Conservation (phyloP, 2,113 vertebrate genomes). For the Aspiorhynchus laticeps region DNA sequence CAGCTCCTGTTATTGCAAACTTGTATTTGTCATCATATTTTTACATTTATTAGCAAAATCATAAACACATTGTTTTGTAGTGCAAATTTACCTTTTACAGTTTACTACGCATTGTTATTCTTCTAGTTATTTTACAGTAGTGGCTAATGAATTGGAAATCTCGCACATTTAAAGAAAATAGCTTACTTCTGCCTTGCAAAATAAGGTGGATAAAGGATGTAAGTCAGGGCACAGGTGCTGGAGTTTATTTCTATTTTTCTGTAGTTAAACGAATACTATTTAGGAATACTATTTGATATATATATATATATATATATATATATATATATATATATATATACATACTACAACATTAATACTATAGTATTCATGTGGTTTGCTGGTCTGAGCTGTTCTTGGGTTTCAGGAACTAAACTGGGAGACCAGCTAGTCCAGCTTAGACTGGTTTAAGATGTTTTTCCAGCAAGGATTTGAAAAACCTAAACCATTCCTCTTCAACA, state of each 20-base stretch:
- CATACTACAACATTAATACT: too few relatives aligned
- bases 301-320: too few relatives aligned
- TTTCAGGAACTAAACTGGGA: neutral
- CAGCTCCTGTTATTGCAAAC: neutral
- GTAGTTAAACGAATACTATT: neutral
- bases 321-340: too few relatives aligned
- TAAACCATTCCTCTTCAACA: neutral
- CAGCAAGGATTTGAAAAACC: neutral
- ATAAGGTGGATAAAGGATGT: conserved; percentile 14
- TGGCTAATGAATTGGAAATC: neutral
- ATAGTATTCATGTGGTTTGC: neutral
- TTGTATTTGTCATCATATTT: neutral
- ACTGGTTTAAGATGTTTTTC: neutral
- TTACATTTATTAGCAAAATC: neutral
- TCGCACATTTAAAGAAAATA: neutral
- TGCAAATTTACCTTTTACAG: neutral
- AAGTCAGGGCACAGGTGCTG: neutral
- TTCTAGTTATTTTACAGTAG: neutral
- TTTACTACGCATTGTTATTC: neutral
- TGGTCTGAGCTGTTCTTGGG: neutral
- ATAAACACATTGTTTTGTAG: neutral
- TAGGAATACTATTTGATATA: too few relatives aligned
- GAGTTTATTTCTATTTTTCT: neutral
- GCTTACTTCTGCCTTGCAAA: neutral
- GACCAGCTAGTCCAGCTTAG: neutral